Conservation (phyloP, 2,888 invertebrate genomes). For the Aradus depressus region DNA sequence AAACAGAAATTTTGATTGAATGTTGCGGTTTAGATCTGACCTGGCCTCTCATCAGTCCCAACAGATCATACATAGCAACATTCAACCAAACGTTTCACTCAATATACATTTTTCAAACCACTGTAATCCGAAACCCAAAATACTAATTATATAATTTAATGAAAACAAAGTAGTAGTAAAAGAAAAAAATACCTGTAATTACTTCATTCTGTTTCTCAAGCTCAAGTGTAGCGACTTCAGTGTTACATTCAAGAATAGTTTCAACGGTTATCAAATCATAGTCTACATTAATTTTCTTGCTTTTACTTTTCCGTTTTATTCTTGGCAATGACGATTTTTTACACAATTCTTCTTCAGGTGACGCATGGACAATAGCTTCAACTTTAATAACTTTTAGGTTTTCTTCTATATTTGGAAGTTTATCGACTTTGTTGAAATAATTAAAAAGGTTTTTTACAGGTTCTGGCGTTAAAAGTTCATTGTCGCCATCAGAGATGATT, state of each 20-base stretch:
- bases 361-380: constrained; percentile 20
- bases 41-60: too few species aligned
- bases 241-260: constrained; percentile 29
- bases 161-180: neutral
- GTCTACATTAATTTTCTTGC: constrained; percentile 1
- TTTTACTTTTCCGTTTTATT: constrained; percentile 1
- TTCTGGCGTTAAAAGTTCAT: constrained; percentile 11
- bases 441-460: constrained; percentile 48
- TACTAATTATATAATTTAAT: neutral
- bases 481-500: constrained; percentile 2
- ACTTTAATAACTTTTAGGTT: constrained; percentile 23
- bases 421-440: constrained; percentile 46
- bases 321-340: too few species aligned
- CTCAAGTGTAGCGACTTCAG: too few species aligned
- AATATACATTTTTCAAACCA: too few species aligned
- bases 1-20: too few species aligned
- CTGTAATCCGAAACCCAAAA: too few species aligned
- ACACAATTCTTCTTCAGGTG: constrained; percentile 13
- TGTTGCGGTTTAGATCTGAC: too few species aligned
- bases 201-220: neutral
- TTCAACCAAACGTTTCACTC: too few species aligned
- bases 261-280: constrained; percentile 12
- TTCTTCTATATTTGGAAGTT: constrained; percentile 34
- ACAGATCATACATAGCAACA: too few species aligned
- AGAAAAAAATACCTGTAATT: neutral